phyloP scores from a whole-genome alignment of 2,797 vertebrate genomes.

The Masticophis lateralis region DNA sequence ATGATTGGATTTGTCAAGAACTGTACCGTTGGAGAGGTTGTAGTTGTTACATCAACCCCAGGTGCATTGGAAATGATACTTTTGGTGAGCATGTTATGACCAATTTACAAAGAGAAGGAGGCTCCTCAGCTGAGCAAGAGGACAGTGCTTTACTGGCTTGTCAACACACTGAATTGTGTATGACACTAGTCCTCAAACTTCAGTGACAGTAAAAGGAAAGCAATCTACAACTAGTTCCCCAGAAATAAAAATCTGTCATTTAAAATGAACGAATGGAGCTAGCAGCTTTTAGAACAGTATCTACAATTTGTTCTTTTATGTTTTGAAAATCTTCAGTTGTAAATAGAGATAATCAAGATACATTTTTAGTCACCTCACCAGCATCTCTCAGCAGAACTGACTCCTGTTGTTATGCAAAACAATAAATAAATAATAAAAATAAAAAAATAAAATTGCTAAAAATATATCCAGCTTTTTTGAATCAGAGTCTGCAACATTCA shows the following conservation, averaged over 20 bases:
- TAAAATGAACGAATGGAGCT: neutral
- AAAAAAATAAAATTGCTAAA: neutral
- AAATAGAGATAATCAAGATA: neutral
- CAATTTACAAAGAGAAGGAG: neutral
- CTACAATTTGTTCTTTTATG: neutral
- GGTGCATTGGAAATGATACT: neutral
- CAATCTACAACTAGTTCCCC: neutral
- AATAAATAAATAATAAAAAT: too few relatives aligned
- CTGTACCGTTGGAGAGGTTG: neutral
- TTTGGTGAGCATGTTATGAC: neutral
- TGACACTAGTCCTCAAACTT: neutral
- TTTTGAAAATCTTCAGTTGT: neutral
- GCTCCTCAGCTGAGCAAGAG: neutral
- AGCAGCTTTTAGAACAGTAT: neutral
- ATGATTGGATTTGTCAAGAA: neutral
- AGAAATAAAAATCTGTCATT: neutral
- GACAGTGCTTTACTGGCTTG: neutral
- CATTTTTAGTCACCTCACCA: neutral
- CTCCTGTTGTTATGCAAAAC: neutral
- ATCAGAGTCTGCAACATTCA: neutral
- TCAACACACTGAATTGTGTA: neutral
- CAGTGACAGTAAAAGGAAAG: neutral
- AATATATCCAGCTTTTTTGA: neutral
- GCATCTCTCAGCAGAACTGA: neutral
- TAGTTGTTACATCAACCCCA: neutral